Conservation (phyloP, 2,888 invertebrate species). For the Dioctria rufipes region DNA sequence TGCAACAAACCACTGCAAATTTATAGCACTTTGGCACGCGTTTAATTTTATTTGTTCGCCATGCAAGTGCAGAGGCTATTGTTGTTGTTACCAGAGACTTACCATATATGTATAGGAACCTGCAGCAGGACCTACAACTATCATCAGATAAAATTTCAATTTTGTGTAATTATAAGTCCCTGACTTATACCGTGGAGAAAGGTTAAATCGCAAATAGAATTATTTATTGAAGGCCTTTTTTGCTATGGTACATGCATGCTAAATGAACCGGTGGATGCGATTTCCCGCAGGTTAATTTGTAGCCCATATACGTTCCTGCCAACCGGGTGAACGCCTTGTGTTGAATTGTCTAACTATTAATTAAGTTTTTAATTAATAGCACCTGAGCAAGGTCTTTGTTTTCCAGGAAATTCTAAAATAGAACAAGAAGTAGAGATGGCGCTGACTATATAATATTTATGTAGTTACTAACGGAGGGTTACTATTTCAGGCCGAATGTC, state of each 20-base stretch:
- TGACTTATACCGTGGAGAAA: constrained; percentile 25
- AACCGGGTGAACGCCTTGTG: constrained; percentile 18
- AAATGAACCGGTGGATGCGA: constrained; percentile 45
- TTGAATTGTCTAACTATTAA: constrained; percentile 47
- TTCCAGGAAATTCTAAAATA: constrained; percentile 32
- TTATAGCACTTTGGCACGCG: constrained; percentile 49
- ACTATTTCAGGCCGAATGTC: constrained; percentile 34
- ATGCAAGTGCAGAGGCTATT: not conserved
- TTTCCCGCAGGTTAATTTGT: constrained; percentile 48
- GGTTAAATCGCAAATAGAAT: constrained; percentile 47
- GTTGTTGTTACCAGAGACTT: too few species aligned
- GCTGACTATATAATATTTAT: not conserved
- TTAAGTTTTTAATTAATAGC: constrained; percentile 55
- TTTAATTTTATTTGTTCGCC: constrained; percentile 13
- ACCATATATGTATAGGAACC: too few species aligned
- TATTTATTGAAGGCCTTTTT: constrained; percentile 44
- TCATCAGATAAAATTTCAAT: constrained; percentile 53
- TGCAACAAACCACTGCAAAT: constrained; percentile 51
- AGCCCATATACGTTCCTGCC: constrained; percentile 12
- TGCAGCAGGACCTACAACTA: constrained; percentile 6
- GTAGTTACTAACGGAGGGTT: not conserved
- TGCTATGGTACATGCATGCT: constrained; percentile 38
- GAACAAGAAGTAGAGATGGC: not conserved
- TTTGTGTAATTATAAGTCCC: constrained; percentile 49
- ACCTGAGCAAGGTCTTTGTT: constrained; percentile 35